Evolutionary conservation across 2,113 vertebrate species (phyloP).

Genomic region (Sorex fumeus): DNA sequence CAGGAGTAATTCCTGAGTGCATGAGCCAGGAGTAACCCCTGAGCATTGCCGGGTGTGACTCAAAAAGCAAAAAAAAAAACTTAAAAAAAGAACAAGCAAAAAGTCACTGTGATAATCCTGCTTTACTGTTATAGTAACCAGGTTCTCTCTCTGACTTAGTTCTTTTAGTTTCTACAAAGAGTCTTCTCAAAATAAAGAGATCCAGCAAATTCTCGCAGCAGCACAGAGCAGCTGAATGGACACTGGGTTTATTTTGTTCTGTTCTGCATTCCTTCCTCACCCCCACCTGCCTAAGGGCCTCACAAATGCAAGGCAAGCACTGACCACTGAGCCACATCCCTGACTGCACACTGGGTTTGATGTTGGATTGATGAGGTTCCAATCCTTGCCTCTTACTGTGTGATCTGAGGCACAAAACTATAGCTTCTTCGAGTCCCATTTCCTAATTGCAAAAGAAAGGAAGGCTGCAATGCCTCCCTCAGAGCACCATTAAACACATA

Average conservation of each 20-base stretch:
- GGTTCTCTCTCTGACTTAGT: neutral
- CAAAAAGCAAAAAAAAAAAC: too few relatives aligned
- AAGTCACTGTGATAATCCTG: neutral
- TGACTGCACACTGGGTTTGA: neutral
- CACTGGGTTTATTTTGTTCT: too few relatives aligned
- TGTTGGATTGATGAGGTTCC: neutral
- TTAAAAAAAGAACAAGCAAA: too few relatives aligned
- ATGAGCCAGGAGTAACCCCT: too few relatives aligned
- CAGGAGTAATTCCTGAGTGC: too few relatives aligned
- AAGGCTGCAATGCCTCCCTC: neutral
- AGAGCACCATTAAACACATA: neutral
- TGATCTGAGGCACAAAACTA: neutral
- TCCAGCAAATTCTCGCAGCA: neutral
- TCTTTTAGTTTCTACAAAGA: neutral
- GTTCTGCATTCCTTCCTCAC: too few relatives aligned
- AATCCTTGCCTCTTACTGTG: neutral
- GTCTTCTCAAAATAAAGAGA: neutral
- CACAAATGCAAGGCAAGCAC: too few relatives aligned
- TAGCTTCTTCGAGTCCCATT: constrained; percentile 23
- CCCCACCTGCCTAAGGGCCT: too few relatives aligned
- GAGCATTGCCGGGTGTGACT: too few relatives aligned
- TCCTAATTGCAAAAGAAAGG: constrained; percentile 30
- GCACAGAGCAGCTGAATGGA: neutral
- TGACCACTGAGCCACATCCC: too few relatives aligned
- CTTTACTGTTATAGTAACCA: neutral